Conservation (phyloP, 2,888 invertebrate genomes). For the Glaucopsyche alexis region DNA sequence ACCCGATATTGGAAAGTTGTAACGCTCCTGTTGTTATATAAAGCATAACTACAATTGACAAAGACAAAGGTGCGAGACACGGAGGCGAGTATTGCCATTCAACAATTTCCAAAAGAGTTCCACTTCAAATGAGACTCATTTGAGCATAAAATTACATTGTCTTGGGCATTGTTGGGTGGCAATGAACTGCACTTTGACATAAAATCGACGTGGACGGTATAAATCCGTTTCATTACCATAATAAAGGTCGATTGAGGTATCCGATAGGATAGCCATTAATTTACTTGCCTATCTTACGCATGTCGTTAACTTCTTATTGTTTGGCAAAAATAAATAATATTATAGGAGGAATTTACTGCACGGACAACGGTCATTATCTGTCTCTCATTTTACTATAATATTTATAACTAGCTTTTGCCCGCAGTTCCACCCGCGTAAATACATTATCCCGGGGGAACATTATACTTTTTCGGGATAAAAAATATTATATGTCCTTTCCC, state of each 20-base stretch:
- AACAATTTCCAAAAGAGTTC: constrained; percentile 74
- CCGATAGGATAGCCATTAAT: constrained; percentile 59
- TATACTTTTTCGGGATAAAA: no score
- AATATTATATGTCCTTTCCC: no score
- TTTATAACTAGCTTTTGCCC: no score
- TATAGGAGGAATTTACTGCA: constrained; percentile 35
- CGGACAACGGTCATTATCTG: constrained; percentile 1
- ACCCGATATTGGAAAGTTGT: constrained; percentile 63
- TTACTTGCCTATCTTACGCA: constrained; percentile 54
- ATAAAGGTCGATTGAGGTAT: constrained; percentile 74
- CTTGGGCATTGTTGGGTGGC: constrained; percentile 74
- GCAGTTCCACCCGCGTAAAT: no score
- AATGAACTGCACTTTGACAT: constrained; percentile 80
- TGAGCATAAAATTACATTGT: constrained; percentile 80
- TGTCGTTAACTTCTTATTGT: constrained; percentile 60
- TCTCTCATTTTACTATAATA: not conserved
- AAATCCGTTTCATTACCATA: constrained; percentile 77
- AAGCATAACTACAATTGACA: constrained; percentile 72
- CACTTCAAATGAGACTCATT: constrained; percentile 74
- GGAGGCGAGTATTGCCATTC: constrained; percentile 65
- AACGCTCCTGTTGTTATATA: constrained; percentile 71
- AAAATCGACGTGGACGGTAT: constrained; percentile 74
- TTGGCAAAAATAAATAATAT: constrained; percentile 41
- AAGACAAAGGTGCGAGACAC: constrained; percentile 61
- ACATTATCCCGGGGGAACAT: no score